These are phyloP conservation scores for Lacerta agilis DNA, from an alignment of 2,797 vertebrate species.

Conservation along the genomic window DNA sequence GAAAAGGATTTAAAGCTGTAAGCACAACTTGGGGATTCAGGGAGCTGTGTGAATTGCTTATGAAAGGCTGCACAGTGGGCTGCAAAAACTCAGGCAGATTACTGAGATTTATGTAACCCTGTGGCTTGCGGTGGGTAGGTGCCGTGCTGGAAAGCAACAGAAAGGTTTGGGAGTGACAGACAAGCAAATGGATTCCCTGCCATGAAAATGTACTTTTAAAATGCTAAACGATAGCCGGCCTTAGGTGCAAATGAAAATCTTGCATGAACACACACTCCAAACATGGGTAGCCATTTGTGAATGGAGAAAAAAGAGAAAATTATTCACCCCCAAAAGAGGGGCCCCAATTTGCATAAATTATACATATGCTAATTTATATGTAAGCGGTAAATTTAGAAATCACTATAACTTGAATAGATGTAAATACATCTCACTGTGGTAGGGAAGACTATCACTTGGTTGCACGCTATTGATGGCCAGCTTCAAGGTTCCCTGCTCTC, in stretches of 20 bases:
- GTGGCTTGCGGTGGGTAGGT: background rate
- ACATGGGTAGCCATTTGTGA: no score
- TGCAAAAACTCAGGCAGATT: background rate
- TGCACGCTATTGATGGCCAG: no score
- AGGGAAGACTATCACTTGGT: no score
- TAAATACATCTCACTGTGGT: no score
- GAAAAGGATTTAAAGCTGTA: slow-evolving; percentile 15
- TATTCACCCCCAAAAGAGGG: no score
- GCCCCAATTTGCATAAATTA: no score
- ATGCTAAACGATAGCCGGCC: background rate
- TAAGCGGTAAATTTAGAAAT: no score
- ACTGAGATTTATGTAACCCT: background rate
- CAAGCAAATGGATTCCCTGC: background rate
- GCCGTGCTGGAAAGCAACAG: background rate
- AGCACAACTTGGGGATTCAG: background rate
- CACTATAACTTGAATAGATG: no score
- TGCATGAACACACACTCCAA: no score
- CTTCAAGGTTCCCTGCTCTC: no score
- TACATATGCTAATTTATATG: no score
- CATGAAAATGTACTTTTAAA: background rate
- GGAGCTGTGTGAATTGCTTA: background rate
- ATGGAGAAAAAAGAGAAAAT: no score
- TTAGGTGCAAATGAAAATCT: background rate
- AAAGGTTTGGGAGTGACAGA: background rate
- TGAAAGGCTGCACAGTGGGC: background rate